phyloP scores from a whole-genome alignment of 2,888 invertebrate genomes.

The Oscheius sp. region DNA sequence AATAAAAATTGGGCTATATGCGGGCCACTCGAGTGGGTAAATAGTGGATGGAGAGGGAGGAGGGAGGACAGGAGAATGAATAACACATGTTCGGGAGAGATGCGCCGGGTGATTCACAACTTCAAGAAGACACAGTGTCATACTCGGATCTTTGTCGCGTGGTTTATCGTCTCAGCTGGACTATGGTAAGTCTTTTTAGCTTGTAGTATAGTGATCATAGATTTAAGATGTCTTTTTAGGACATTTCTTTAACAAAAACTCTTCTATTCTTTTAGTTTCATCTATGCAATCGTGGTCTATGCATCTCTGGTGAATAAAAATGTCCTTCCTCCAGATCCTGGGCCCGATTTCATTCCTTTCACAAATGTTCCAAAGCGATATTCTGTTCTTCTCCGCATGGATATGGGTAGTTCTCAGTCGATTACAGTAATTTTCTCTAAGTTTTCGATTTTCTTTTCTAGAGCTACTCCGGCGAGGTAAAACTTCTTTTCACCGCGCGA shows the following conservation, averaged over 20 bases:
- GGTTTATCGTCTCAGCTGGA: constrained; percentile 6
- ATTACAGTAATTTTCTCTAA: not conserved
- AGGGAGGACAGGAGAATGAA: no score
- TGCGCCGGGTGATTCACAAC: no score
- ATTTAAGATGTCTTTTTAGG: no score
- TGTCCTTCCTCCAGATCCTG: constrained; percentile 24
- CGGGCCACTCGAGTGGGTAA: not conserved
- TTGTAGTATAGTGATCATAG: no score
- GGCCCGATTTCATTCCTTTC: constrained; percentile 21
- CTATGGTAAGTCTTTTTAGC: not conserved
- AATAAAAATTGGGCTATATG: constrained; percentile 1
- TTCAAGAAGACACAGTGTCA: constrained; percentile 2
- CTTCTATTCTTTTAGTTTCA: constrained; percentile 4
- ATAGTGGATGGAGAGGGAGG: not conserved
- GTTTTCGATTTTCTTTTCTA: not conserved
- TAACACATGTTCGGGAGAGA: no score
- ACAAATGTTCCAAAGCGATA: constrained; percentile 26
- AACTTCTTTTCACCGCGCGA: not conserved
- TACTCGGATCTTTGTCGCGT: constrained; percentile 19
- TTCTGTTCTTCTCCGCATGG: constrained; percentile 15
- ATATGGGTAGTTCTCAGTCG: not conserved
- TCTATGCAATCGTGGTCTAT: constrained; percentile 22
- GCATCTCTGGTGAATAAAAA: constrained; percentile 23
- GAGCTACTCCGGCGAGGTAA: constrained; percentile 7
- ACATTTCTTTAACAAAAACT: no score